Evolutionary conservation across 2,888 invertebrate species (phyloP).

Genomic region (Syrphus vitripennis): DNA sequence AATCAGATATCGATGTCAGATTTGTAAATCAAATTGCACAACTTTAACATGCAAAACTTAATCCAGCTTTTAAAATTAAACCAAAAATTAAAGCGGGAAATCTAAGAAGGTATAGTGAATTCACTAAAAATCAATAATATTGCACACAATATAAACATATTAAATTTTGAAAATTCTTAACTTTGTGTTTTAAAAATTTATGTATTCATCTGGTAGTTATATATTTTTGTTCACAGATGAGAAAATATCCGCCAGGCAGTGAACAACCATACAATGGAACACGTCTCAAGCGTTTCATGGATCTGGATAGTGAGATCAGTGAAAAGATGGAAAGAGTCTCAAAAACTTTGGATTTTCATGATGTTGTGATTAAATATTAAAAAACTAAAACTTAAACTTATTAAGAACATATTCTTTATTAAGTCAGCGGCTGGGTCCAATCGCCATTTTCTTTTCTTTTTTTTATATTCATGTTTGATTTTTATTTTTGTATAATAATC

Average conservation of each 20-base stretch:
- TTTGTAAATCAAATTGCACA: slow-evolving; percentile 51
- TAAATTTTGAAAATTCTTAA: background rate
- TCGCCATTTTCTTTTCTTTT: slow-evolving; percentile 46
- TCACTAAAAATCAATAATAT: slow-evolving; percentile 39
- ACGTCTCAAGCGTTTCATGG: slow-evolving; percentile 82
- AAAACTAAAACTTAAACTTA: background rate
- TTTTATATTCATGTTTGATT: background rate
- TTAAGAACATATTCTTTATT: background rate
- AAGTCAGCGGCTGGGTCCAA: slow-evolving; percentile 62
- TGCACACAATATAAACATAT: slow-evolving; percentile 17
- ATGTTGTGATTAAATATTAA: slow-evolving; percentile 66
- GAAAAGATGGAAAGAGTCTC: slow-evolving; percentile 75
- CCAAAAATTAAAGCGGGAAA: slow-evolving; percentile 17
- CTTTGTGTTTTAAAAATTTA: background rate
- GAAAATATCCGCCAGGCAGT: slow-evolving; percentile 86
- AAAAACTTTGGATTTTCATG: slow-evolving; percentile 65
- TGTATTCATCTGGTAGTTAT: slow-evolving; percentile 40
- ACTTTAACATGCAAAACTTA: slow-evolving; percentile 63
- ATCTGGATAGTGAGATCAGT: slow-evolving; percentile 80
- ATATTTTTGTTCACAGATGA: slow-evolving; percentile 82
- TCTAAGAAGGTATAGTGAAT: slow-evolving; percentile 59
- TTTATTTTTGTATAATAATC: slow-evolving; percentile 52
- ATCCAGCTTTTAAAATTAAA: slow-evolving; percentile 35
- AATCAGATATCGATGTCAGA: slow-evolving; percentile 26
- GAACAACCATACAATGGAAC: slow-evolving; percentile 83